These are phyloP conservation scores for Botia almorhae DNA, from an alignment of 2,797 vertebrate genomes.

Conservation along the genomic window DNA sequence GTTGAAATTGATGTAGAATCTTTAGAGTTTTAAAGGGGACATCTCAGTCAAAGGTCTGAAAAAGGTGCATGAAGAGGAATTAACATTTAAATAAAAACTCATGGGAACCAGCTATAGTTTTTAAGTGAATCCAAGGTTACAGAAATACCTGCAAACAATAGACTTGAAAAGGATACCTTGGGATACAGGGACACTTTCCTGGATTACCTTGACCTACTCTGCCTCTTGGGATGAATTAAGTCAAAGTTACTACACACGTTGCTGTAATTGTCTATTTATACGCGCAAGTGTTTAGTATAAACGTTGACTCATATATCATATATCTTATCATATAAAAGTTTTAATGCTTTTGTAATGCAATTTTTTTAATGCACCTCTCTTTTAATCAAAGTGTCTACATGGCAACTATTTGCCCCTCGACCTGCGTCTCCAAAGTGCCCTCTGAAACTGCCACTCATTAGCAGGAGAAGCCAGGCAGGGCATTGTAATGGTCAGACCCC, in stretches of 20 bases:
- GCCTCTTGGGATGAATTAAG: slow-evolving; percentile 65
- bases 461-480: slow-evolving; percentile 46
- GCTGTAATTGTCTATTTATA: slow-evolving; percentile 18
- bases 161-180: too few species aligned
- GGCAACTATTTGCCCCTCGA: slow-evolving; percentile 62
- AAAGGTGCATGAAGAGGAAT: too few species aligned
- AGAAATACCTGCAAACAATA: too few species aligned
- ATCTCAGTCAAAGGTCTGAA: too few species aligned
- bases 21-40: too few species aligned
- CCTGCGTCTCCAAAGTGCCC: slow-evolving; percentile 60
- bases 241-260: slow-evolving; percentile 63
- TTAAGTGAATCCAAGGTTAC: too few species aligned
- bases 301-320: too few species aligned
- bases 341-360: slow-evolving; percentile 15
- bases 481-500: slow-evolving; percentile 36
- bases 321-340: background rate
- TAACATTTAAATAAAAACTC: too few species aligned
- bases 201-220: background rate
- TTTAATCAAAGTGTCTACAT: slow-evolving; percentile 52
- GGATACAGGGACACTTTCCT: too few species aligned
- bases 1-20: too few species aligned
- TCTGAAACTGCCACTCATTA: slow-evolving; percentile 60
- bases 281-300: background rate
- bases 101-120: too few species aligned
- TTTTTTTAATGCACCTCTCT: slow-evolving; percentile 38